Conservation (phyloP, 1,140 invertebrate genomes). For the Agrypnia vestita region DNA sequence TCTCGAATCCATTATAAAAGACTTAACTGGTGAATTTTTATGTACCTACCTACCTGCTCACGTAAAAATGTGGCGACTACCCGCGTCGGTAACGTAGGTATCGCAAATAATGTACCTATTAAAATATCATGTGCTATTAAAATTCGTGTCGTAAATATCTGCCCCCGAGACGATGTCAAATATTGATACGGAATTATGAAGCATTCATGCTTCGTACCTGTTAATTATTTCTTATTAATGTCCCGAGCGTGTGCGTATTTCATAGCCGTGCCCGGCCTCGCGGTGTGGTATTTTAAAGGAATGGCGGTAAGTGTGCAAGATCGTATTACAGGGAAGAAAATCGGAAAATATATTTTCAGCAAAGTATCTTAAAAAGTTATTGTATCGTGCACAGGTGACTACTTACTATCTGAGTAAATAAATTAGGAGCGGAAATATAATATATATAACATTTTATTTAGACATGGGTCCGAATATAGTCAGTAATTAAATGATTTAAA, state of each 20-base stretch:
- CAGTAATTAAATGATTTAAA: too few relatives aligned
- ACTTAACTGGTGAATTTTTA: too few relatives aligned
- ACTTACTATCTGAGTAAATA: background rate
- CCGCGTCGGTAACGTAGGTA: too few relatives aligned
- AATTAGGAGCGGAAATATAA: too few relatives aligned
- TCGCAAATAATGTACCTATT: too few relatives aligned
- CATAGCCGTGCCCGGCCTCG: slow-evolving; percentile 43
- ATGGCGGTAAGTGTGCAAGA: slow-evolving; percentile 48
- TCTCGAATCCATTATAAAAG: too few relatives aligned
- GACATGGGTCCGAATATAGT: too few relatives aligned
- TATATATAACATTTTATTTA: too few relatives aligned
- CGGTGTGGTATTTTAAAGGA: slow-evolving; percentile 55
- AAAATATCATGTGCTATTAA: background rate
- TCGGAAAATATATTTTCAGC: slow-evolving; percentile 1
- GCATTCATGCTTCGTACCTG: slow-evolving; percentile 15
- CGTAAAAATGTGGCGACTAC: too few relatives aligned
- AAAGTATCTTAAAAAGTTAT: background rate
- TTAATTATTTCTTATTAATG: slow-evolving; percentile 1
- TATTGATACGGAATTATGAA: slow-evolving; percentile 26
- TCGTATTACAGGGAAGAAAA: slow-evolving; percentile 50
- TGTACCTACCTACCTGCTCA: too few relatives aligned
- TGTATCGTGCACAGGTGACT: slow-evolving; percentile 1
- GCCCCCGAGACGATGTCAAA: background rate
- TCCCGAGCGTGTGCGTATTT: slow-evolving; percentile 7
- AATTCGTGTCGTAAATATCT: slow-evolving; percentile 1